These are phyloP conservation scores for Eucidaris tribuloides DNA, from an alignment of 35 echinoderm and acorn worm genomes.

Conservation along the genomic window DNA sequence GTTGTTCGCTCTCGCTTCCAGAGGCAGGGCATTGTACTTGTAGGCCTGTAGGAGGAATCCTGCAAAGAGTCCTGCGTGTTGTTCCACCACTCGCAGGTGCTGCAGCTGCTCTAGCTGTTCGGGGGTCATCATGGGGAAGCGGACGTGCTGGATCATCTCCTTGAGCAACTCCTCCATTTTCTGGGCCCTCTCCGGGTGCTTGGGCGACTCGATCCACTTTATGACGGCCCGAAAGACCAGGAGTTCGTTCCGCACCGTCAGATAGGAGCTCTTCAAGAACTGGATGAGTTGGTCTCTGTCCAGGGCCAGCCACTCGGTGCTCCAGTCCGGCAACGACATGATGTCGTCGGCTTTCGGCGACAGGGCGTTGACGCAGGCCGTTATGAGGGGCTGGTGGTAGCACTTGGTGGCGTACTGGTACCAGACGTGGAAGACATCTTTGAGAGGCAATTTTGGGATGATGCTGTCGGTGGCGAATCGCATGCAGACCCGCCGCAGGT, in stretches of 20 bases:
- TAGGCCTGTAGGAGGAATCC: constrained; percentile 73
- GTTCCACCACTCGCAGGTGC: constrained; percentile 56
- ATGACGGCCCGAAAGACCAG: constrained; percentile 77
- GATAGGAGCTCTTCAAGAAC: constrained; percentile 90
- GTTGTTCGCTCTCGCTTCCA: constrained; percentile 60
- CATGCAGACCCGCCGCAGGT: constrained; percentile 78
- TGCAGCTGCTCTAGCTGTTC: constrained; percentile 84
- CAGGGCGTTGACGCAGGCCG: constrained; percentile 74
- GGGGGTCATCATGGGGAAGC: constrained; percentile 94
- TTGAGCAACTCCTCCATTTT: constrained; percentile 60
- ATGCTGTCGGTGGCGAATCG: constrained; percentile 81
- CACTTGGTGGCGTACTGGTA: constrained; percentile 99
- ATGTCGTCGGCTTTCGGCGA: constrained; percentile 99
- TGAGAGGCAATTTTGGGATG: constrained; percentile 94
- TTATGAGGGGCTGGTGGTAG: constrained; percentile 83
- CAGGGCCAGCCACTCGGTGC: constrained; percentile 83
- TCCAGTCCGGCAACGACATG: constrained; percentile 93
- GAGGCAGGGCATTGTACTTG: constrained; percentile 84
- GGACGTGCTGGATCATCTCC: constrained; percentile 74
- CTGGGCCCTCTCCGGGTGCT: constrained; percentile 62
- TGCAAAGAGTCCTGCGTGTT: constrained; percentile 57
- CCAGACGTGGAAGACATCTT: constrained; percentile 99
- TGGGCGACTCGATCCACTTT: constrained; percentile 90
- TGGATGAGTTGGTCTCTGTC: constrained; percentile 88
- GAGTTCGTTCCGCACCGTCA: constrained; percentile 84